Base-by-base conservation (phyloP, 2,113 vertebrate genomes). In the Thryonomys swinderianus region DNA sequence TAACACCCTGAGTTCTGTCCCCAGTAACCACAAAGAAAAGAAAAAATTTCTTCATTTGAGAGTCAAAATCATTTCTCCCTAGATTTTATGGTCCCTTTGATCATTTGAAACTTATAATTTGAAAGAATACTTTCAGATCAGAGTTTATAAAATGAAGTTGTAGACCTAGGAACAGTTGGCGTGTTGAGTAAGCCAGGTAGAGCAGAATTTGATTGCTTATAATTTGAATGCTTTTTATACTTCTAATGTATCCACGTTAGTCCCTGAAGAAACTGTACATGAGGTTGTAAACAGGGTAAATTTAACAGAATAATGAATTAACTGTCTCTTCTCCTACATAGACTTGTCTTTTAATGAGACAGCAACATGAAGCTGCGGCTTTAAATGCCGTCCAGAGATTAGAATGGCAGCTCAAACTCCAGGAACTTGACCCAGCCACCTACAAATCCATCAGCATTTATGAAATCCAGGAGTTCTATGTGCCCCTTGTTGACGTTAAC, bases 391-490 rank as follows among this genome's bases (percentile, higher is more conserved):
- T 99, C 95, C 99, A 99, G 98, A 99, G 99, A 34, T 98, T 99
- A 95, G 99, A 99, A 98, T 99, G 99, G 99, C 99, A 99, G 98
- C 99, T 99, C 55, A 99, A 99, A 95, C 99, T 99, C 88, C 99
- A 99, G 97, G 99, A 99, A 97, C 99, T 99, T 2, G 99, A 99
- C 97, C 99, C 99, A 61, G 99, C 99, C 97, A 99, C 99, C 0
- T 99, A 99, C 98, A 99, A 99, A 98, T 99, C 99, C 37, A 99
- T 99, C 99, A 99, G 99, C 98, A 99, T 99, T 98, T 99, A 99
- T 74, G 99, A 99, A 98, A 99, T 99, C 96, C 99, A 99, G 5
- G 99, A 99, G 98, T 99, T 99, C 90, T 99, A 99, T 95, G 99
- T 99, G 98, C 99, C 99, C 23, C 99, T 99, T 5, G 99, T 99